Percentiles rank a stretch among this genome's conserved stretches.
Evolutionary conservation across 2,797 vertebrate genomes (phyloP).

Genomic region (Chelon auratus): DNA sequence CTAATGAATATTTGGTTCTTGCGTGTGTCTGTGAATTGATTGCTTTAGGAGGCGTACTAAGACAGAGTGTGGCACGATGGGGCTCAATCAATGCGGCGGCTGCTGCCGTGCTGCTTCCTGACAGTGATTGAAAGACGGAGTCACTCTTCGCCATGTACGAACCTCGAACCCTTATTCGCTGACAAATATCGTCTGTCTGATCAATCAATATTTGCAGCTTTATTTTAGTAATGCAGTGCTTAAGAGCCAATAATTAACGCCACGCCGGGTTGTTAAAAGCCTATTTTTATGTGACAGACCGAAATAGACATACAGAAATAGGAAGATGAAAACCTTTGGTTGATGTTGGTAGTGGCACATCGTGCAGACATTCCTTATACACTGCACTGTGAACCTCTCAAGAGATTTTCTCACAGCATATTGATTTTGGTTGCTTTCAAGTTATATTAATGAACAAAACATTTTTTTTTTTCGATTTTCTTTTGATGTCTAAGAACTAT

Average conservation of each 20-base stretch:
- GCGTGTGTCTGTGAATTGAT: constrained; percentile 74
- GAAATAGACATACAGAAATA: constrained; percentile 86
- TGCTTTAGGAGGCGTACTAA: constrained; percentile 73
- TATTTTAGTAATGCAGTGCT: constrained; percentile 84
- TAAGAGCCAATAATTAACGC: constrained; percentile 84
- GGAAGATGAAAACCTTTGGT: constrained; percentile 76
- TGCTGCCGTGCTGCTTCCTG: constrained; percentile 65
- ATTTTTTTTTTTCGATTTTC: constrained; percentile 7
- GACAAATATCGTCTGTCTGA: constrained; percentile 79
- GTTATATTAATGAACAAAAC: constrained; percentile 29
- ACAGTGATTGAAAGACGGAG: constrained; percentile 81
- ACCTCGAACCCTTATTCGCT: constrained; percentile 68
- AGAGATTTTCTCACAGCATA: constrained; percentile 5
- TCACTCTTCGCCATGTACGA: constrained; percentile 63
- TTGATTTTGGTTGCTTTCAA: constrained; percentile 47
- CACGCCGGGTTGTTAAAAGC: constrained; percentile 86
- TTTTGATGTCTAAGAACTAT: background rate
- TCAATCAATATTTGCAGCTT: constrained; percentile 86
- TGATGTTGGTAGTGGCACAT: constrained; percentile 69
- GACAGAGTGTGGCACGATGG: constrained; percentile 61
- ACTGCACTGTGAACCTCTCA: constrained; percentile 29
- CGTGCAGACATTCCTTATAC: constrained; percentile 46
- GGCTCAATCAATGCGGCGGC: constrained; percentile 67
- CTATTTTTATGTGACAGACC: constrained; percentile 88
- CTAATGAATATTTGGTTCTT: constrained; percentile 82